Base-by-base conservation (phyloP, 2,113 vertebrate genomes). In the Machaerirhynchus nigripectus region DNA sequence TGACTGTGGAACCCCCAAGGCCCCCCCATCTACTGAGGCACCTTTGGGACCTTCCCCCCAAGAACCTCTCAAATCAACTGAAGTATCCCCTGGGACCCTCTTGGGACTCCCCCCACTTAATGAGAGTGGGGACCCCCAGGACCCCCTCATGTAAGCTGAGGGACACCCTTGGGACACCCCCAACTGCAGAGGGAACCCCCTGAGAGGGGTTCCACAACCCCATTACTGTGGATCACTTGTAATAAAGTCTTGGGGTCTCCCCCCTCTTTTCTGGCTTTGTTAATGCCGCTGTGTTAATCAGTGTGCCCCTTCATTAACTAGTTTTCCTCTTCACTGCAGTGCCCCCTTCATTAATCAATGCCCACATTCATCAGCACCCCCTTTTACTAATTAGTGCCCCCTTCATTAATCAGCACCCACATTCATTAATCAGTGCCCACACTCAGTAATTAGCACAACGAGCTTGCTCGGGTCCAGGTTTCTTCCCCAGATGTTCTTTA, bases 401-500 rank as follows among this genome's bases (percentile, higher is more conserved):
- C 13, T 40, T 50, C 18, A 22, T 53, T 37, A 31, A 19, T 44
- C 20, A 26, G 39, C 7, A 10, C 39, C 26, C 40, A 9, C 21
- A 4, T 19, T 31, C 16, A 15, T 37, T 39, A 40, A 30, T 35
- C 39, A 28, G 8, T 10, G 10, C 10, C 30, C 23, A 17, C 24
- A 16, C 6, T 26, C 21, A 17, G 6, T 27, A 31, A 13, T 46
- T 26, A 57, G 13, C 28, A 57, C 28, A 27, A 17, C 2, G 13
- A 40, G 23, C 23, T 40, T 18, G 23, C 15, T 2, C 22, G 23
- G 17, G 30, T 19, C 27, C 42, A 27, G 26, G 28, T 39, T 39
- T 6, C 21, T 39, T 28, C 24, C 7, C 18, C 0, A 0, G 7
- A 47, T 33, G 10, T 20, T 57, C 42, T 39, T 40, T 9, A 14